Percentiles rank a stretch among this genome's conserved stretches.
Evolutionary conservation across 2,797 vertebrate species (phyloP).

Genomic region (Sebastes vulpes): DNA sequence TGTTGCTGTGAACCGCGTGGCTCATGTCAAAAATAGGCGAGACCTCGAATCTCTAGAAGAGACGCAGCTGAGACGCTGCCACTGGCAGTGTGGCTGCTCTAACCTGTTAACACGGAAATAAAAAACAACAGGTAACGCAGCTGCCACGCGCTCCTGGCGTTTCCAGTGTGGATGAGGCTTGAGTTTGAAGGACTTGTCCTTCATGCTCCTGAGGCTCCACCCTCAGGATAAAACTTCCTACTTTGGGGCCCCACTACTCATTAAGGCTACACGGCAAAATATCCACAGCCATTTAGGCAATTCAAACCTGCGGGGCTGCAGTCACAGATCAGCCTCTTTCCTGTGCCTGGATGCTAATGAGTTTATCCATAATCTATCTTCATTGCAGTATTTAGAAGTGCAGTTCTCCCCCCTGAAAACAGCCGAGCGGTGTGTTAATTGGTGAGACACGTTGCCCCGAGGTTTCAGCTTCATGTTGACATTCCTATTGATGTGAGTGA

Average conservation of each 20-base stretch:
- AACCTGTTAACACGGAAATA: no score
- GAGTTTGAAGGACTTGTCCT: no score
- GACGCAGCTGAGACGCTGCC: no score
- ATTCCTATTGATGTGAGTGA: slow-evolving; percentile 20
- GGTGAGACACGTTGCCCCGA: slow-evolving; percentile 10
- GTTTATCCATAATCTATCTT: neutral
- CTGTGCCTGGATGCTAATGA: neutral
- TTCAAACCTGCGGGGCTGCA: neutral
- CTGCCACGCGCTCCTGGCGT: no score
- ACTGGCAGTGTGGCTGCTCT: no score
- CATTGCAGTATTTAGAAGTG: neutral
- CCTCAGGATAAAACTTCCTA: neutral
- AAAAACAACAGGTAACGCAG: no score
- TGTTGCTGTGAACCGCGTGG: no score
- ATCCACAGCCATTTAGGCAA: neutral
- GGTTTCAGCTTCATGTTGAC: slow-evolving; percentile 23
- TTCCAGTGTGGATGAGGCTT: no score
- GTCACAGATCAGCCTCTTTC: neutral
- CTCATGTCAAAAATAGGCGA: no score
- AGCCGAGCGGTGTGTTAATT: slow-evolving; percentile 14
- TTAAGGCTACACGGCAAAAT: neutral
- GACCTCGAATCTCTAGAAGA: no score
- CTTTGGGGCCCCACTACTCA: neutral
- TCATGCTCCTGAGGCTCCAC: no score
- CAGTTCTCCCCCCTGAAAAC: neutral